phyloP scores from a whole-genome alignment of 2,888 invertebrate species.

The Drosophila kuntzei region DNA sequence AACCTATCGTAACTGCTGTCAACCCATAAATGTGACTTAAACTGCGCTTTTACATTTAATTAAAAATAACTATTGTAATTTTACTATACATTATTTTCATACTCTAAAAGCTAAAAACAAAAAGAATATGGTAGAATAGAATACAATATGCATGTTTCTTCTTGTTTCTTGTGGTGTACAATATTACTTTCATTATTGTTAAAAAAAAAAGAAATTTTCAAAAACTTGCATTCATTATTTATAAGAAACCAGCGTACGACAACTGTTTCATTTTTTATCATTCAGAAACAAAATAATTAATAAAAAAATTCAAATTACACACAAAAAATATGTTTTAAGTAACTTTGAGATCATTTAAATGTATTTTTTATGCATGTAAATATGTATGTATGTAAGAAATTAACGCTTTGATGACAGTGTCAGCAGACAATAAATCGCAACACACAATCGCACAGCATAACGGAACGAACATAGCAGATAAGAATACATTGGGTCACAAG shows the following conservation, averaged over 20 bases:
- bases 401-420: conserved; percentile 18
- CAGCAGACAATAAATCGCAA: conserved; percentile 5
- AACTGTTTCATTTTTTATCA: conserved; percentile 39
- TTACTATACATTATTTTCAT: conserved; percentile 63
- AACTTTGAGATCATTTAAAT: conserved; percentile 82
- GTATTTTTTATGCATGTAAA: conserved; percentile 71
- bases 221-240: conserved; percentile 5
- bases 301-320: conserved; percentile 74
- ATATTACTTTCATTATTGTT: conserved; percentile 18
- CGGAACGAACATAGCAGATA: not conserved
- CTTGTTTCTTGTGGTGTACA: conserved; percentile 27
- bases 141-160: conserved; percentile 38
- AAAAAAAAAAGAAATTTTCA: not conserved
- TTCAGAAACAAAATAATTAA: conserved; percentile 18
- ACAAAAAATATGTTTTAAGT: conserved; percentile 76
- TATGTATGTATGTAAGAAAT: conserved; percentile 48
- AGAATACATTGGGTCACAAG: not conserved
- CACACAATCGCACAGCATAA: conserved; percentile 5
- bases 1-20: conserved; percentile 24
- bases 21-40: conserved; percentile 49
- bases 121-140: conserved; percentile 39
- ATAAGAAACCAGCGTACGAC: conserved; percentile 50
- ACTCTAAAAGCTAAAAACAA: conserved; percentile 47
- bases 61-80: conserved; percentile 50
- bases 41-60: conserved; percentile 45